A percentile compares a stretch with the other conserved stretches of the same genome.
Evolutionary conservation across 2,797 vertebrate genomes (phyloP).

Genomic region (Enteromius paludinosus): DNA sequence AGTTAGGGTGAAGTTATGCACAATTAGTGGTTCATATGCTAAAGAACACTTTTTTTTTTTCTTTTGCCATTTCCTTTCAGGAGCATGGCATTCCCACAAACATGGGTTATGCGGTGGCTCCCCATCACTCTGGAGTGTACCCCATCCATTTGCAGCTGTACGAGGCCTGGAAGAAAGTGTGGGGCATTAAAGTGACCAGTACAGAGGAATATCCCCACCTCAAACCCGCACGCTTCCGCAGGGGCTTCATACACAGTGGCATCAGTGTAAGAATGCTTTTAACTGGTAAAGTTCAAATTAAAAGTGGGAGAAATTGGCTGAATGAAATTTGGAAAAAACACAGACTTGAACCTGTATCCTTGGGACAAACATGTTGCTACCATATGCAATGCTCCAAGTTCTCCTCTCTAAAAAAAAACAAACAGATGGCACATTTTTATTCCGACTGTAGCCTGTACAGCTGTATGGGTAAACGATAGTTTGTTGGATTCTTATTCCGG

Average conservation of each 20-base stretch:
- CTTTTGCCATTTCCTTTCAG: conserved; percentile 68
- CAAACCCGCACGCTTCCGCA: conserved; percentile 94
- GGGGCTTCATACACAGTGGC: conserved; percentile 94
- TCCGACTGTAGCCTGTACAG: neutral
- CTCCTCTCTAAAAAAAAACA: neutral
- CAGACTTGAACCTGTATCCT: neutral
- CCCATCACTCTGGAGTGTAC: conserved; percentile 97
- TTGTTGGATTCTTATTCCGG: conserved; percentile 21
- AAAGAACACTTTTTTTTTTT: neutral
- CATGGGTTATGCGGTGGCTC: conserved; percentile 97
- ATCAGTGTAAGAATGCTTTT: conserved; percentile 88
- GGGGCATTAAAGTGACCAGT: conserved; percentile 96
- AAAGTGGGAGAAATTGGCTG: neutral
- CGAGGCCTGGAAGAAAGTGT: conserved; percentile 97
- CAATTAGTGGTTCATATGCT: neutral
- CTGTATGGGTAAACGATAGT: conserved; percentile 1
- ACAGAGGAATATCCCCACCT: conserved; percentile 98
- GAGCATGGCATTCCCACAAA: conserved; percentile 97
- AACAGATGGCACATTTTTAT: conserved; percentile 2
- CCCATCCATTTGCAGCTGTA: conserved; percentile 96
- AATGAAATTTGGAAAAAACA: neutral
- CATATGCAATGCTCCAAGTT: neutral
- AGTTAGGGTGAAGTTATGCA: neutral
- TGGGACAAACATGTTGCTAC: neutral
- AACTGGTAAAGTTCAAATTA: neutral